Conservation (phyloP, 2,888 invertebrate genomes). For the Chirona hameri region DNA sequence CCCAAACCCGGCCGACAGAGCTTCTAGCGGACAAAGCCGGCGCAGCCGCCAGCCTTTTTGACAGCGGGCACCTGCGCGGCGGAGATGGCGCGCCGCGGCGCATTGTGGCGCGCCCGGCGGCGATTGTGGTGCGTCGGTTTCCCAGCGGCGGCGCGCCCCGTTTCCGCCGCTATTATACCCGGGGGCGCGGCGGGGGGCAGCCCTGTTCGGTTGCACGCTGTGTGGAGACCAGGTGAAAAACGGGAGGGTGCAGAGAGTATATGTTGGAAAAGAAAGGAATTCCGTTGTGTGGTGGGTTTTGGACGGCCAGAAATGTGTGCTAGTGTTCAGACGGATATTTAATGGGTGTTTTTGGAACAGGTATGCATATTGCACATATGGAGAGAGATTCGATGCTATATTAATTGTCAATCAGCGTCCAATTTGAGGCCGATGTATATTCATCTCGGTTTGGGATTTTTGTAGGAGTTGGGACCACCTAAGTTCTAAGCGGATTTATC, state of each 20-base stretch:
- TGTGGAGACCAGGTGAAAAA: neutral
- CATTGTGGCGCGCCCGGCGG: neutral
- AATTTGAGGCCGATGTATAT: no score
- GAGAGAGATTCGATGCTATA: no score
- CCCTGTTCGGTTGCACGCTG: neutral
- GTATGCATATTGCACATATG: no score
- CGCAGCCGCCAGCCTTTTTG: neutral
- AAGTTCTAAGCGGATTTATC: no score
- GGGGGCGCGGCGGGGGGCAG: neutral
- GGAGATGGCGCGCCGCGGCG: neutral
- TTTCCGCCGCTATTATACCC: neutral
- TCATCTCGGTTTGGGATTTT: no score
- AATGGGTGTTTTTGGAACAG: no score
- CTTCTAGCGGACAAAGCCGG: neutral
- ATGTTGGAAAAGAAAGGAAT: neutral
- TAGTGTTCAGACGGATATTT: no score
- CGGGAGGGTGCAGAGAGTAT: neutral
- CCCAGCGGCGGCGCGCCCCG: neutral
- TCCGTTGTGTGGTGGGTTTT: no score
- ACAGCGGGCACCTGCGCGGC: constrained; percentile 5
- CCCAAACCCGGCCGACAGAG: neutral
- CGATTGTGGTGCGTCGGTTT: neutral
- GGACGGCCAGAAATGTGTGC: no score
- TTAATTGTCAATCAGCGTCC: no score
- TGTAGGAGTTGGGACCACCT: no score